Evolutionary conservation across 2,797 vertebrate species (phyloP), one percentile per base, ranked within the genome.

Genomic region (Chiloscyllium punctatum): DNA sequence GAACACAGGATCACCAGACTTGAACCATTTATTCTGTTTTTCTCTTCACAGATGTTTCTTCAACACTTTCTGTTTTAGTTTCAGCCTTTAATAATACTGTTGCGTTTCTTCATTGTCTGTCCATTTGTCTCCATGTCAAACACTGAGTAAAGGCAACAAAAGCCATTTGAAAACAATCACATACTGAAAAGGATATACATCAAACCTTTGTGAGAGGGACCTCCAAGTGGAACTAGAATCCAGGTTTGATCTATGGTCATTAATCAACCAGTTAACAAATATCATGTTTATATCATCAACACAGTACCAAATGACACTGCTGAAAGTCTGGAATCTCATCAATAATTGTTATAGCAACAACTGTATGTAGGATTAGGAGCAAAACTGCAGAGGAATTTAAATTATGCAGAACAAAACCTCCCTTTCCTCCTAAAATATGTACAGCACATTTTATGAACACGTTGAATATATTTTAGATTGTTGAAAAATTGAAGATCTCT

Each of bases 141-240:
- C 51, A 51, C 51, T 27, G 86, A 57, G 86, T 57, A 27, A 88
- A 57, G 51, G 51, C 37, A 48, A 84, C 21, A 84, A 84, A 84
- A 57, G 51, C 86, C 86, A 57, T 88, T 88, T 57, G 86, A 88
- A 88, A 88, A 88, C 86, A 88, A 88, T 88, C 25, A 88, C 53
- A 9, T 88, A 57, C 27, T 48, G 48, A 84, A 84, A 42, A 21
- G 21, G 42, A 21, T 84, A 18, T 48, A 48, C 82, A 48, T 88
- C 25, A 88, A 88, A 30, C 53, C 86, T 51, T 88, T 30, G 23
- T 88, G 51, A 88, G 51, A 84, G 48, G 48, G 42, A 84, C 82
- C 82, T 57, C 53, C 25, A 88, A 88, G 86, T 30, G 86, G 86
- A 88, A 88, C 48, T 30, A 57, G 51, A 51, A 33, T 57, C 25